Evolutionary conservation across 1,140 invertebrate species (phyloP).

Genomic region (Oedothorax gibbosus): DNA sequence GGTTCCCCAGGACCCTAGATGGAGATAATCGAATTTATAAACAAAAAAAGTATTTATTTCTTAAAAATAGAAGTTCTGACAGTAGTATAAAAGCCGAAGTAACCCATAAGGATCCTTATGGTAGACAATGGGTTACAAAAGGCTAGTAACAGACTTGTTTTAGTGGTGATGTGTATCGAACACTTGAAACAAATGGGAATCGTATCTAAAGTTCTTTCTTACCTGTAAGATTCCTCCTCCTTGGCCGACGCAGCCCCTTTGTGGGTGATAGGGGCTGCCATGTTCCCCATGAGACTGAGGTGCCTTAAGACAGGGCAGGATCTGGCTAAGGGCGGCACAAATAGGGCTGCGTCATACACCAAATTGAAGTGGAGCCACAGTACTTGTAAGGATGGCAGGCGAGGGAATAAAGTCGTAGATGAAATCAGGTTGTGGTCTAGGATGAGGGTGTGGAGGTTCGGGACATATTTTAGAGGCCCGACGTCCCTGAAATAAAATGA

Average conservation of each 20-base stretch:
- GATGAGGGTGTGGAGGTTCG: slow-evolving; percentile 78
- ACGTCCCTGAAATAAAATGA: slow-evolving; percentile 72
- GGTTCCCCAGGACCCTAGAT: too few relatives aligned
- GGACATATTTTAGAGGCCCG: slow-evolving; percentile 77
- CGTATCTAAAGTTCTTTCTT: slow-evolving; percentile 50
- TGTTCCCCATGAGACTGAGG: slow-evolving; percentile 85
- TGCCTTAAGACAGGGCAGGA: slow-evolving; percentile 76
- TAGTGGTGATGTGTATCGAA: too few relatives aligned
- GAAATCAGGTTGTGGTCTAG: slow-evolving; percentile 80
- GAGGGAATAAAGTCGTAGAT: slow-evolving; percentile 76
- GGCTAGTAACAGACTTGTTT: too few relatives aligned
- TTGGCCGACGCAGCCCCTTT: slow-evolving; percentile 79
- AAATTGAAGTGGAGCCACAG: slow-evolving; percentile 84
- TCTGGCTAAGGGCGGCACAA: slow-evolving; percentile 76
- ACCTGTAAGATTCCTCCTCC: slow-evolving; percentile 84
- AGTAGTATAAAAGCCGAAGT: too few relatives aligned
- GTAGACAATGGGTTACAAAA: too few relatives aligned
- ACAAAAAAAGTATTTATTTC: too few relatives aligned
- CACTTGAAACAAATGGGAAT: too few relatives aligned
- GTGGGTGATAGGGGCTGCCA: slow-evolving; percentile 78
- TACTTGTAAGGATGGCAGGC: slow-evolving; percentile 76
- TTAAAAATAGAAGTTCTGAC: too few relatives aligned
- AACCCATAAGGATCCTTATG: too few relatives aligned
- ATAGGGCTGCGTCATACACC: slow-evolving; percentile 77
- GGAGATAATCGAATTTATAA: too few relatives aligned